Evolutionary conservation across 2,113 vertebrate genomes (phyloP).

Genomic region (Herpailurus yagouaroundi): DNA sequence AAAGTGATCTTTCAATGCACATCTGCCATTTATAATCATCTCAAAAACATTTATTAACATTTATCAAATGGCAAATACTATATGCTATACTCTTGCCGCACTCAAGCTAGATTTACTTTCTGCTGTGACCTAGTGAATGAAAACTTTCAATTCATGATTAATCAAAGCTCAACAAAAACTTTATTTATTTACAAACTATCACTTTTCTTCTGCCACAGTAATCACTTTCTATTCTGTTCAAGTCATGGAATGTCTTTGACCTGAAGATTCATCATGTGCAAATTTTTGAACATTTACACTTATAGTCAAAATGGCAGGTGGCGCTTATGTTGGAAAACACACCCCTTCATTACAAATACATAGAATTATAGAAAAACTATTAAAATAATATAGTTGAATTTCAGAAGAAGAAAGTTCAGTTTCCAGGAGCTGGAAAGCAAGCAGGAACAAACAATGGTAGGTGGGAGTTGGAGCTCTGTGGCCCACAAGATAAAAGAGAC

Average conservation of each 20-base stretch:
- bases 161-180: not conserved
- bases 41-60: not conserved
- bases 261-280: not conserved
- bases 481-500: not conserved
- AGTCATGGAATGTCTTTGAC: not conserved
- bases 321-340: not conserved
- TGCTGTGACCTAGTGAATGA: not conserved
- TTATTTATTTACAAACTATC: not conserved
- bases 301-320: not conserved
- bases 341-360: not conserved
- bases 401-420: not conserved
- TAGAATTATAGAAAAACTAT: not conserved
- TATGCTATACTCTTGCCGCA: not conserved
- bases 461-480: not conserved
- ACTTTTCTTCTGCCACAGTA: not conserved
- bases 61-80: not conserved
- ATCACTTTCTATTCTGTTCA: not conserved
- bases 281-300: not conserved
- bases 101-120: not conserved
- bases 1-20: not conserved
- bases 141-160: slow-evolving; percentile 13
- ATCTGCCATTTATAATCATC: not conserved
- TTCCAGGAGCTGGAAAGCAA: not conserved
- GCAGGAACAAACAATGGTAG: not conserved
- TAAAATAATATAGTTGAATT: not conserved